phyloP scores from a whole-genome alignment of 2,797 vertebrate species.

The Myripristis murdjan region DNA sequence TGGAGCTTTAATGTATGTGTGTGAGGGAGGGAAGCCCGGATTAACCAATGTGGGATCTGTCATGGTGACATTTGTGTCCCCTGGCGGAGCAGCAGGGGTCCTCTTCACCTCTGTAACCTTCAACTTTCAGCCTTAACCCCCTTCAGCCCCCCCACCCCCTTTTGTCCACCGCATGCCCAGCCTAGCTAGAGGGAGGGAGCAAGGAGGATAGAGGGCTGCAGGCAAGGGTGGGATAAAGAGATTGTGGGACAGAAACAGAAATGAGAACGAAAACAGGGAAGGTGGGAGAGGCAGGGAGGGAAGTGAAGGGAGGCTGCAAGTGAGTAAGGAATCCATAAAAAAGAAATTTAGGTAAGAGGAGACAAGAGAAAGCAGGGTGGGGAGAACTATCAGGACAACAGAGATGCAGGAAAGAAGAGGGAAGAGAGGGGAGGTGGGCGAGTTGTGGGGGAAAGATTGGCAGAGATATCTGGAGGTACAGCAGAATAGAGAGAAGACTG shows the following conservation, averaged over 20 bases:
- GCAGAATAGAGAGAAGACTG: conserved; percentile 11
- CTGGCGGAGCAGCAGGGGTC: conserved; percentile 84
- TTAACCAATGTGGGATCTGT: conserved; percentile 84
- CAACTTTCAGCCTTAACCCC: conserved; percentile 88
- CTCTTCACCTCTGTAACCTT: conserved; percentile 88
- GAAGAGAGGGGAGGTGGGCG: not conserved
- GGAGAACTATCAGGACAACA: not conserved
- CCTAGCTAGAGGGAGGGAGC: conserved; percentile 42
- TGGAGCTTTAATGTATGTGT: conserved; percentile 26
- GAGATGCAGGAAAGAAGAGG: not conserved
- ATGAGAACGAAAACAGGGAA: too few relatives aligned
- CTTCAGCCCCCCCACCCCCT: conserved; percentile 82
- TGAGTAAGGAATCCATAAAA: not conserved
- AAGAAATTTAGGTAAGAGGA: not conserved
- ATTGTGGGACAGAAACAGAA: conserved; percentile 8
- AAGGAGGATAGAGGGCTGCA: conserved; percentile 47
- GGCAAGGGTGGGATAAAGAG: conserved; percentile 36
- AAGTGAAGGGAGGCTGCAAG: conserved; percentile 29
- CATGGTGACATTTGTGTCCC: conserved; percentile 88
- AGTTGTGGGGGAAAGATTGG: conserved; percentile 28
- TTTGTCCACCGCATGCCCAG: conserved; percentile 76
- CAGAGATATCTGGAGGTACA: conserved; percentile 54
- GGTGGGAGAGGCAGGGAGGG: conserved; percentile 12
- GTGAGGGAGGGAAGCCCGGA: conserved; percentile 62
- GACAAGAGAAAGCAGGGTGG: conserved; percentile 7